Evolutionary conservation across 92 coral and sea anemone genomes (phyloP).

Genomic region (Zoanthus sociatus): DNA sequence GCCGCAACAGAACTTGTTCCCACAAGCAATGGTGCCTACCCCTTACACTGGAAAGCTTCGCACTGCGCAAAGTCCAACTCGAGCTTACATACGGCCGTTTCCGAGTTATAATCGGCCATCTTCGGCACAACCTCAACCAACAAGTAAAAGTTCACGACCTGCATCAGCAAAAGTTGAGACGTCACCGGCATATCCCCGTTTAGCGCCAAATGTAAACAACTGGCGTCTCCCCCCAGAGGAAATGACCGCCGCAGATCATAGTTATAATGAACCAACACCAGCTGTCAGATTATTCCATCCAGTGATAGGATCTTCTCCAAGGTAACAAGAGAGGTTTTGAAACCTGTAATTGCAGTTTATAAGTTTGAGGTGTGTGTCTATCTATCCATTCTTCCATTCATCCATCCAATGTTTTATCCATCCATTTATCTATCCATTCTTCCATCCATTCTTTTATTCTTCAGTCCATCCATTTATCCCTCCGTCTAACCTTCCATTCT

Average conservation of each 20-base stretch:
- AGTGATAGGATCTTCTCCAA: constrained; percentile 37
- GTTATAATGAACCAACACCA: background rate
- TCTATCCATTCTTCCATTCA: too few relatives aligned
- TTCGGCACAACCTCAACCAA: constrained; percentile 29
- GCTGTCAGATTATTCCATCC: constrained; percentile 43
- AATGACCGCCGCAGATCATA: background rate
- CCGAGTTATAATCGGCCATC: constrained; percentile 27
- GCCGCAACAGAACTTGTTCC: constrained; percentile 35
- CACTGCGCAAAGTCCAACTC: background rate
- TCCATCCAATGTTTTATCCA: too few relatives aligned
- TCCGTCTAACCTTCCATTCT: too few relatives aligned
- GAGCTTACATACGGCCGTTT: constrained; percentile 15
- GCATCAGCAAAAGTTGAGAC: constrained; percentile 13
- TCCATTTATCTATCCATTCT: too few relatives aligned
- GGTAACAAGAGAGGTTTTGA: constrained; percentile 11
- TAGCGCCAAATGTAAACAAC: constrained; percentile 7
- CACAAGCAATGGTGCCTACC: constrained; percentile 62
- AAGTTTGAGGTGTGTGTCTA: too few relatives aligned
- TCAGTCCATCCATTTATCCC: too few relatives aligned
- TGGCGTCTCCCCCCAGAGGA: background rate
- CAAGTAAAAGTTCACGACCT: background rate
- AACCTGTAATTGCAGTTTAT: too few relatives aligned
- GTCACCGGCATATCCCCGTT: background rate
- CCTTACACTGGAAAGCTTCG: constrained; percentile 61
- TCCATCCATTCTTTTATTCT: too few relatives aligned